phyloP scores from a whole-genome alignment of 2,888 invertebrate genomes.

The Tethea ocularis region DNA sequence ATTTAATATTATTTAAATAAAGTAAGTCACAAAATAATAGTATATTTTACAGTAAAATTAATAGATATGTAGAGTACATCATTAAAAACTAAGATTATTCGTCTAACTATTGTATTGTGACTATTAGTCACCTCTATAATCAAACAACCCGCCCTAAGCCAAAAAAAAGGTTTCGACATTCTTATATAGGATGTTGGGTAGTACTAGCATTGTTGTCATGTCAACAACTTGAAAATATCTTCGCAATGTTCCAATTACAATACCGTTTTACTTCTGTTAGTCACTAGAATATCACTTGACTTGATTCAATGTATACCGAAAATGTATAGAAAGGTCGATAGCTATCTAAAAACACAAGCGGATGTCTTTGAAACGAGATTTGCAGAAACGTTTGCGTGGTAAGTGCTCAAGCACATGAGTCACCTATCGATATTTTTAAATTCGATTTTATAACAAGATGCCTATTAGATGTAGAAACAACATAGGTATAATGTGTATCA shows the following conservation, averaged over 20 bases:
- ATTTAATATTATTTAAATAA: too few species aligned
- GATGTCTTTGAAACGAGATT: conserved; percentile 12
- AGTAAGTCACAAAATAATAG: too few species aligned
- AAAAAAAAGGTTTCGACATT: background rate
- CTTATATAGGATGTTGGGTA: background rate
- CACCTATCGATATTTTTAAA: conserved; percentile 14
- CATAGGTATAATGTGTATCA: background rate
- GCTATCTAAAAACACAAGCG: background rate
- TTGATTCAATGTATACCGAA: conserved; percentile 4
- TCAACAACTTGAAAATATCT: background rate
- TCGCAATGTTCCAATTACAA: background rate
- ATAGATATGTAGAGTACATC: too few species aligned
- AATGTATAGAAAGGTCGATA: background rate
- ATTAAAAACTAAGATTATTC: too few species aligned
- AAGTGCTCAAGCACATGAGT: background rate
- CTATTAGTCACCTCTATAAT: background rate
- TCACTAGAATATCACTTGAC: background rate
- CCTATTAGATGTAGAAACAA: background rate
- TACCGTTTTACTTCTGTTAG: background rate
- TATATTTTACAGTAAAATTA: too few species aligned
- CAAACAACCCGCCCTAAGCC: background rate
- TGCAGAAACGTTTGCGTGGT: conserved; percentile 6
- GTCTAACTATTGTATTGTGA: too few species aligned
- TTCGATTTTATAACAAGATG: background rate
- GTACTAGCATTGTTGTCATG: background rate